Evolutionary conservation across 2,888 invertebrate genomes (phyloP).

Genomic region (Heteromurus nitidus): DNA sequence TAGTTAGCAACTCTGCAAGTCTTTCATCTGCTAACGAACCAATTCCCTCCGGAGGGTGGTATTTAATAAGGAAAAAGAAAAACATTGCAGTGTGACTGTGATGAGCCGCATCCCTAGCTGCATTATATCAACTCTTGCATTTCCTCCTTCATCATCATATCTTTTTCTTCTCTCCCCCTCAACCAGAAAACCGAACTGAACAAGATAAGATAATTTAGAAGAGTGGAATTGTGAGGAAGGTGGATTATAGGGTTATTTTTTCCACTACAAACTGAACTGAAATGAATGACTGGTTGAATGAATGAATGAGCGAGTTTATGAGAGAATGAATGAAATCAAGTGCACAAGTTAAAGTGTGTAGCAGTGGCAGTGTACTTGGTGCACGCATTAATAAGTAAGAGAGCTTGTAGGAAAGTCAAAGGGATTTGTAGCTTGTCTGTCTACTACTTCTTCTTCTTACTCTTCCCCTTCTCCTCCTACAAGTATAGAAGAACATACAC

Average conservation of each 20-base stretch:
- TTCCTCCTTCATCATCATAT: too few species aligned
- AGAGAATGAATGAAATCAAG: slow-evolving; percentile 51
- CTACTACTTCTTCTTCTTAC: slow-evolving; percentile 26
- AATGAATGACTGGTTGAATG: slow-evolving; percentile 34
- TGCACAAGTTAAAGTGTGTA: slow-evolving; percentile 34
- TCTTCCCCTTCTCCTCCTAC: slow-evolving; percentile 26
- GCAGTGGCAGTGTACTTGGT: background rate
- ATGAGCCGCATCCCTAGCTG: too few species aligned
- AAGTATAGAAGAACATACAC: too few species aligned
- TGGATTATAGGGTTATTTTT: background rate
- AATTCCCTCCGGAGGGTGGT: slow-evolving; percentile 41
- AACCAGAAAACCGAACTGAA: background rate
- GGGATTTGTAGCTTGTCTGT: slow-evolving; percentile 57
- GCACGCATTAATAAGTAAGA: slow-evolving; percentile 55
- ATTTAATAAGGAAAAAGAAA: slow-evolving; percentile 26
- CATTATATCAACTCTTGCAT: too few species aligned
- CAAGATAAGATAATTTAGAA: slow-evolving; percentile 33
- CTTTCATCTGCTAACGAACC: slow-evolving; percentile 4
- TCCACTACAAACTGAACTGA: slow-evolving; percentile 18
- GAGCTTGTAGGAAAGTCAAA: slow-evolving; percentile 62
- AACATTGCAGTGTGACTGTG: too few species aligned
- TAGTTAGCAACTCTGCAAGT: background rate
- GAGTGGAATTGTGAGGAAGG: background rate
- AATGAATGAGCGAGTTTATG: slow-evolving; percentile 52
- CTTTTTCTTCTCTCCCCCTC: background rate